These are phyloP conservation scores for Oscheius sp. DNA, from an alignment of 1,140 invertebrate species.

Conservation along the genomic window DNA sequence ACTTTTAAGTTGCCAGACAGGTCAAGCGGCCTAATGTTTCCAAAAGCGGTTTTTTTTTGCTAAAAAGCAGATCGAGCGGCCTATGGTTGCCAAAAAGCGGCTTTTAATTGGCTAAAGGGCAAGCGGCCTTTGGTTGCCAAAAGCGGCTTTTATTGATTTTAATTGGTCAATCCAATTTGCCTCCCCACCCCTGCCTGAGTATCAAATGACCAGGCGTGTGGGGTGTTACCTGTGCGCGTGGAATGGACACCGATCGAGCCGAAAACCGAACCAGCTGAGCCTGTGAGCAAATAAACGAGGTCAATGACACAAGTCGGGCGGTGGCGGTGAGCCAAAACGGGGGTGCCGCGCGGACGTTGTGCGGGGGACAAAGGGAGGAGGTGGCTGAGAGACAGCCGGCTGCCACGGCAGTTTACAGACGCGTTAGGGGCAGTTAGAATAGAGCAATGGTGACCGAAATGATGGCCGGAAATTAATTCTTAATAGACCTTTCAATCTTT, in stretches of 20 bases:
- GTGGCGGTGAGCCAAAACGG: background rate
- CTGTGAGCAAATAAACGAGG: background rate
- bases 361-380: background rate
- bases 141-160: background rate
- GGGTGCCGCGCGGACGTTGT: background rate
- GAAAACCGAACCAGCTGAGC: constrained; percentile 12
- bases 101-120: background rate
- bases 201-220: background rate
- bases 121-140: background rate
- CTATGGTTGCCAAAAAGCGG: background rate
- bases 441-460: background rate
- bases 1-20: no score
- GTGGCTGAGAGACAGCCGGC: background rate
- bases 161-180: background rate
- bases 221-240: background rate
- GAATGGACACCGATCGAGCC: background rate
- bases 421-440: background rate
- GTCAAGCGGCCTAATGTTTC: no score
- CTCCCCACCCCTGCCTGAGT: background rate
- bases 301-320: constrained; percentile 2
- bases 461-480: background rate
- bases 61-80: background rate
- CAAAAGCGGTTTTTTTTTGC: no score
- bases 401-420: background rate
- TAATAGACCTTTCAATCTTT: background rate